phyloP scores from a whole-genome alignment of 2,797 vertebrate species.

The Lepus oiostolus region DNA sequence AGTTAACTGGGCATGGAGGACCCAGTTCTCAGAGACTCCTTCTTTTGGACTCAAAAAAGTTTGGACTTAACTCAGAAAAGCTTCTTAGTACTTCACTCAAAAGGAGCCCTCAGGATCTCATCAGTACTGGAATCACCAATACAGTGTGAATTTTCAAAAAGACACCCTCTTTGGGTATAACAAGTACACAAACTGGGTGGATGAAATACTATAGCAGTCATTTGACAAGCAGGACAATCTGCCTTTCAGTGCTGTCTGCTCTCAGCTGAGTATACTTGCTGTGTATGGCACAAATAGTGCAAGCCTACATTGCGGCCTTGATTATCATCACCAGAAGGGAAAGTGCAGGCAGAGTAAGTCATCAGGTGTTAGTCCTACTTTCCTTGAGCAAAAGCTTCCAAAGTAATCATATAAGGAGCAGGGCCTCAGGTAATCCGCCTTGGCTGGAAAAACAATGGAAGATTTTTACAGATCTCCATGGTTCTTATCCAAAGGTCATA shows the following conservation, averaged over 20 bases:
- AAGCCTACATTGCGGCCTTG: not conserved
- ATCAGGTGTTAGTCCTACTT: not conserved
- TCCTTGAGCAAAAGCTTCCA: not conserved
- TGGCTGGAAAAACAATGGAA: not conserved
- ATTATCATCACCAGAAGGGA: not conserved
- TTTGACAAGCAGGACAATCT: not conserved
- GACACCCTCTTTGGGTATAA: not conserved
- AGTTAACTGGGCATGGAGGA: not conserved
- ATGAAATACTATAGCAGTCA: not conserved
- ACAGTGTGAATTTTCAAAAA: not conserved
- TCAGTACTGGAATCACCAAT: not conserved
- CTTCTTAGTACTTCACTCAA: constrained; percentile 23
- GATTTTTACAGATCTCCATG: not conserved
- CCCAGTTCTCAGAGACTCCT: not conserved
- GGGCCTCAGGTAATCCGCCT: not conserved
- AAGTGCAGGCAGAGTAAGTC: not conserved
- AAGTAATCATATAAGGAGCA: not conserved
- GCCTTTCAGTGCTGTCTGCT: not conserved
- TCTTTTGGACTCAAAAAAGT: not conserved
- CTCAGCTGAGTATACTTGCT: not conserved
- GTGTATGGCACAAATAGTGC: not conserved
- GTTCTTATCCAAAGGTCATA: not conserved
- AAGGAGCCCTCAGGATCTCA: not conserved
- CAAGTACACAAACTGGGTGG: not conserved
- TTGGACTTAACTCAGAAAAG: not conserved